Percentiles rank a stretch among this genome's conserved stretches.
Evolutionary conservation across 2,113 vertebrate genomes (phyloP).

Genomic region (Misgurnus mizolepis): DNA sequence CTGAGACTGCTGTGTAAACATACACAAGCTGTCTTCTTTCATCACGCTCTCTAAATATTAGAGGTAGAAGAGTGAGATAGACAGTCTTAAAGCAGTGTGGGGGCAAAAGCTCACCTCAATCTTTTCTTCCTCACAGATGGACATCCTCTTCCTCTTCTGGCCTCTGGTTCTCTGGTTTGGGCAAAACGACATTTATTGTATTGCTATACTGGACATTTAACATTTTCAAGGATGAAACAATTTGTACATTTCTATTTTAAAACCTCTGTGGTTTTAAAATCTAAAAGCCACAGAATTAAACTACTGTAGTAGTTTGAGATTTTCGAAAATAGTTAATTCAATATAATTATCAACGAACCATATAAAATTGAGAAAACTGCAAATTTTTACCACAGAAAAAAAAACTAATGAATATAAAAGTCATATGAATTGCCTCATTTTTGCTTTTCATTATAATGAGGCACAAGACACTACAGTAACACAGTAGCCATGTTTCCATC

Average conservation of each 20-base stretch:
- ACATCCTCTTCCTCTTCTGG: conserved; percentile 87
- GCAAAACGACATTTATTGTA: conserved; percentile 33
- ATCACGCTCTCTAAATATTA: conserved; percentile 43
- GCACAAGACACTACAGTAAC: too few relatives aligned
- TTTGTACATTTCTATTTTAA: background rate
- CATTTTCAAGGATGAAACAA: background rate
- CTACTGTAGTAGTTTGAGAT: too few relatives aligned
- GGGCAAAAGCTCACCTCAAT: conserved; percentile 76
- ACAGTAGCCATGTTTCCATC: too few relatives aligned
- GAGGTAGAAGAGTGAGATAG: conserved; percentile 29
- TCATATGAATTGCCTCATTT: too few relatives aligned
- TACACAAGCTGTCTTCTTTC: conserved; percentile 45
- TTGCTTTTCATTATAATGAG: too few relatives aligned
- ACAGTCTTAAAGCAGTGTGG: conserved; percentile 14
- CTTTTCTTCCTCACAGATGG: conserved; percentile 90
- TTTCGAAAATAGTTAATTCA: too few relatives aligned
- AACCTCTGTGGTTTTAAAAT: background rate
- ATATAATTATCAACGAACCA: background rate
- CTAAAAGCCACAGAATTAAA: too few relatives aligned
- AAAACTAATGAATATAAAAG: background rate
- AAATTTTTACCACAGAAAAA: background rate
- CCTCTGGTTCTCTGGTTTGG: conserved; percentile 90
- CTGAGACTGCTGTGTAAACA: conserved; percentile 45
- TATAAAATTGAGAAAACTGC: background rate
- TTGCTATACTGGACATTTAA: background rate